A percentile compares a stretch with the other conserved stretches of the same genome.
Evolutionary conservation across 2,113 vertebrate genomes (phyloP).

Genomic region (Dromiciops gliroides): DNA sequence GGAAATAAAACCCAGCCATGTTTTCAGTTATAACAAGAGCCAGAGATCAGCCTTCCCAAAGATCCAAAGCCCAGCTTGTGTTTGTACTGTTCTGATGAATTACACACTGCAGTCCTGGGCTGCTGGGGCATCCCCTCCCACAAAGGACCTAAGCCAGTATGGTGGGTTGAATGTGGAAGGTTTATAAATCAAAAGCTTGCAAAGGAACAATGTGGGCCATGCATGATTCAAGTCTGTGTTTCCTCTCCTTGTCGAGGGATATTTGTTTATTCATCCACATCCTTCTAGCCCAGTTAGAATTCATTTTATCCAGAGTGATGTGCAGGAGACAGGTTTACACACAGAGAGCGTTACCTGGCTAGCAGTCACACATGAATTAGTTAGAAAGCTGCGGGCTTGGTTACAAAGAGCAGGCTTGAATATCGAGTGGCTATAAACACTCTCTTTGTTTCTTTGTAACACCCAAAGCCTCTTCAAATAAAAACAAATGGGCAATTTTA

Average conservation of each 20-base stretch:
- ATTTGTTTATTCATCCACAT: conserved; percentile 25
- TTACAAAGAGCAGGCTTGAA: conserved; percentile 25
- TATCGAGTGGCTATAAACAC: conserved; percentile 2
- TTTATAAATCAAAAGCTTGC: conserved; percentile 32
- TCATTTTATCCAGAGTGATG: conserved; percentile 43
- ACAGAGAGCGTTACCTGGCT: conserved; percentile 34
- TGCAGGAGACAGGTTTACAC: neutral
- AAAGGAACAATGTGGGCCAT: conserved; percentile 32
- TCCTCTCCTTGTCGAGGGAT: neutral
- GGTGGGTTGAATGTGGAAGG: conserved; percentile 21
- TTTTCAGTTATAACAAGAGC: conserved; percentile 7
- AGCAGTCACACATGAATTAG: conserved; percentile 36
- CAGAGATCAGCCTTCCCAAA: conserved; percentile 25
- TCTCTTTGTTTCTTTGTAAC: neutral
- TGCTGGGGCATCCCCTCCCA: neutral
- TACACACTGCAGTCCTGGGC: conserved; percentile 13
- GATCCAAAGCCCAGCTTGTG: neutral
- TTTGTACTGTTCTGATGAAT: conserved; percentile 39
- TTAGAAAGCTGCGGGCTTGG: neutral
- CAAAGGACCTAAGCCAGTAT: conserved; percentile 29
- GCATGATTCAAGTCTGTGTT: conserved; percentile 4
- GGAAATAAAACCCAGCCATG: conserved; percentile 31
- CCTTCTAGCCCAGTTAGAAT: conserved; percentile 42
- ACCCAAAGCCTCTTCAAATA: neutral
- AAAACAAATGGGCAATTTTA: neutral